These are phyloP conservation scores for Indicator maculatus DNA, from an alignment of 2,113 vertebrate genomes.

Conservation along the genomic window DNA sequence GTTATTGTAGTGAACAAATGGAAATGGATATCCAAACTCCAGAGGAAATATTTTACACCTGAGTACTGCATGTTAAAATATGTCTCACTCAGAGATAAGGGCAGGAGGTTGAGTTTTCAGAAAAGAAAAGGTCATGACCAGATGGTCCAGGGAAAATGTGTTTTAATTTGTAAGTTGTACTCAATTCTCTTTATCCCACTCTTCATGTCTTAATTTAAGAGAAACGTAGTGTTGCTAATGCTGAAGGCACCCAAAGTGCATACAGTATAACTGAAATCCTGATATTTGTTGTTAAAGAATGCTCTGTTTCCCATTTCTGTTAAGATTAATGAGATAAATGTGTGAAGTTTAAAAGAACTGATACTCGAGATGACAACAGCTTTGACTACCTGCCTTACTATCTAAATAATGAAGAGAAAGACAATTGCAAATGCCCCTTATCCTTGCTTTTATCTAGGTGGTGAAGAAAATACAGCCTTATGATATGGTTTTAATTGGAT, in stretches of 20 bases:
- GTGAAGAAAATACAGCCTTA: background rate
- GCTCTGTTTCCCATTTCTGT: background rate
- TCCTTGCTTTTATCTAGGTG: background rate
- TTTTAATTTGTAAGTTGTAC: slow-evolving; percentile 6
- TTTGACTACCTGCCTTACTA: background rate
- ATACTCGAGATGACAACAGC: background rate
- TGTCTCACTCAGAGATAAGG: background rate
- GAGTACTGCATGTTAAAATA: background rate
- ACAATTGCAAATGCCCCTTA: background rate
- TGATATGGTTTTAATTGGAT: slow-evolving; percentile 9
- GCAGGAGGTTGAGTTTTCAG: background rate
- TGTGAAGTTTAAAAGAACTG: background rate
- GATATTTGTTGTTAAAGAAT: background rate
- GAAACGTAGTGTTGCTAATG: background rate
- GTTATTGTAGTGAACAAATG: background rate
- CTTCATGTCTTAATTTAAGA: background rate
- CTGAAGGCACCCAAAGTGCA: background rate
- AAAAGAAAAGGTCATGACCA: background rate
- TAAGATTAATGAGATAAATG: slow-evolving; percentile 20
- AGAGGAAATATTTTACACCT: background rate
- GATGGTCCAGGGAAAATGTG: background rate
- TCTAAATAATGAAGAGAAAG: background rate
- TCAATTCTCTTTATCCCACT: background rate
- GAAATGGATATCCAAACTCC: background rate
- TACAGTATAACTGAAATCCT: background rate